Base-by-base conservation (phyloP, 1,140 invertebrate species). In the Ceratosolen solmsi region DNA sequence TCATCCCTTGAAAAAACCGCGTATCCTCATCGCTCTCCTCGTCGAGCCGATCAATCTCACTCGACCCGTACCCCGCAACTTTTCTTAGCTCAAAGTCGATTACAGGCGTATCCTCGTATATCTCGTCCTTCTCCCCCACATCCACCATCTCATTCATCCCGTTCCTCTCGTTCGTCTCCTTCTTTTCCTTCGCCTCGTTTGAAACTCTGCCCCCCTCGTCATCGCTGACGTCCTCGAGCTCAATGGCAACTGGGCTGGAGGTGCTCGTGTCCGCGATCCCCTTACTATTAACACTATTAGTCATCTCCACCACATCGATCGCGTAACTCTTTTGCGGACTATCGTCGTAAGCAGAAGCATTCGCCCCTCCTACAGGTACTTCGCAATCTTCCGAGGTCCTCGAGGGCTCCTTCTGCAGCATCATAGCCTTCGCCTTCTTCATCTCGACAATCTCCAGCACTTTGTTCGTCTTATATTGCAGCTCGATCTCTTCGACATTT, bases 371-470 rank as follows among this genome's bases (percentile, higher is more conserved):
- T n/a, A 65, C 36, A 27, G 38, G 25, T 25, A 51, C 33, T 15
- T 86, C 78, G 70, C 33, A 70, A 22, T 78, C 65, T 13, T 82
- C 63, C n/a, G 49, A 84, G 30, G 54, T 82, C 63, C 58, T 81
- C 51, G 78, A 82, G 41, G 49, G 38, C 27, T 70, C 25, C 22
- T 51, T 83, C 56, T 60, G 73, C 4, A 73, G 46, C 0, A 74
- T 63, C 22, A 89, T 15, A 0, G 87, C 82, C 68, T 89, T 89
- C 0, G 58, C 51, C 27, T 81, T 82, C 41, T 74, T 76, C 60
- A 80, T 58, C 17, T 72, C 68, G 0, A 54, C 54, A 11, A 79
- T 72, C 25, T 70, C 63, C 22, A 78, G 13, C 20, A 76, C 60
- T 1, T 83, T 79, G n/a, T 83, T 79, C 17, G 75, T 79, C n/a